phyloP scores from a whole-genome alignment of 2,888 invertebrate species.

The Pristionchus mayeri region DNA sequence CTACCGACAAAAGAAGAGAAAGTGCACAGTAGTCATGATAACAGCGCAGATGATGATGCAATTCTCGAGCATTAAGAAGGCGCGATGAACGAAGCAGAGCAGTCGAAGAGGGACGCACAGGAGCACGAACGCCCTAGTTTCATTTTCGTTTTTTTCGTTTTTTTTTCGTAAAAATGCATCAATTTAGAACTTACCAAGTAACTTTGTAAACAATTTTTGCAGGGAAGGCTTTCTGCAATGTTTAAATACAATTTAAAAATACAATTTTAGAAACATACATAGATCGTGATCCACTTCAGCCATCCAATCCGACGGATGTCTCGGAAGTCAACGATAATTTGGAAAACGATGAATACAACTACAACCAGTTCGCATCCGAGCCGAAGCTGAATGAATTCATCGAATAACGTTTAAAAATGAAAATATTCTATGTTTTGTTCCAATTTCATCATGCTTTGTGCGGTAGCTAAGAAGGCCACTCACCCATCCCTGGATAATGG shows the following conservation, averaged over 20 bases:
- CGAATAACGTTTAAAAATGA: no score
- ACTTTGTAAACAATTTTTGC: background rate
- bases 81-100: background rate
- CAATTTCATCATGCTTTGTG: no score
- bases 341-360: background rate
- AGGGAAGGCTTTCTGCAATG: background rate
- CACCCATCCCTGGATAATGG: constrained; percentile 1
- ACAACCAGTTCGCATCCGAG: background rate
- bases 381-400: background rate
- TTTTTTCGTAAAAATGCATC: background rate
- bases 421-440: no score
- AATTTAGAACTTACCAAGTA: background rate
- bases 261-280: background rate
- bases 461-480: background rate
- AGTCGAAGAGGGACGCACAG: background rate
- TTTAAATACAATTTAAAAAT: no score
- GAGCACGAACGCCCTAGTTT: background rate
- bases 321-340: background rate
- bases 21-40: background rate
- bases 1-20: background rate
- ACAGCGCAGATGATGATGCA: background rate
- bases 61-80: background rate
- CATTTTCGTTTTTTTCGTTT: no score
- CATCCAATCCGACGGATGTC: constrained; percentile 18
- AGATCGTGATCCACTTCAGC: background rate